Conservation (phyloP, 2,888 invertebrate species). For the Platerodrilus igneus region DNA sequence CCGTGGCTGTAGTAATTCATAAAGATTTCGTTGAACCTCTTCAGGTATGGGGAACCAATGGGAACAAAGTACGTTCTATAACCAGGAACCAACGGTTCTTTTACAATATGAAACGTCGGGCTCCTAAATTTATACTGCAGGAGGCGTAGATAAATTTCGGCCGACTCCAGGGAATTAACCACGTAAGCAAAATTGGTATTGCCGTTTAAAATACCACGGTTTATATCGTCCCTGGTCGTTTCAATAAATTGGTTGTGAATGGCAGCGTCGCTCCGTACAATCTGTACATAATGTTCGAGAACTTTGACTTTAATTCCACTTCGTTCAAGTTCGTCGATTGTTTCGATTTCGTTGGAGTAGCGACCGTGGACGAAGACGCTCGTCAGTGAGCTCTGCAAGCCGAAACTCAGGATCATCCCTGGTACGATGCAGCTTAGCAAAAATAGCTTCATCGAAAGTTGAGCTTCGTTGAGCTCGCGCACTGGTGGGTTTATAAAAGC, state of each 20-base stretch:
- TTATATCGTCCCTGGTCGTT: not conserved
- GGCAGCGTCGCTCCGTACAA: no score
- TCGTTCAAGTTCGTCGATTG: conserved; percentile 3
- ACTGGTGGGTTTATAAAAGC: not conserved
- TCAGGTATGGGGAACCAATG: conserved; percentile 6
- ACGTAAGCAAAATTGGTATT: conserved; percentile 6
- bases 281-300: no score
- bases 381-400: conserved; percentile 6
- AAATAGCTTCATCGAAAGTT: not conserved
- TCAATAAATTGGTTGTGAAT: not conserved
- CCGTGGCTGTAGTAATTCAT: conserved; percentile 3
- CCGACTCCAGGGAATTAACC: not conserved
- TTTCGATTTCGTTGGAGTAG: conserved; percentile 2
- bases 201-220: not conserved
- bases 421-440: not conserved
- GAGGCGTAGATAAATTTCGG: not conserved
- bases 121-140: not conserved
- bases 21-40: conserved; percentile 5
- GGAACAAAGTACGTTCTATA: conserved; percentile 7
- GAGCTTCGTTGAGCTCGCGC: not conserved
- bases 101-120: conserved; percentile 1
- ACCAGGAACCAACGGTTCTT: conserved; percentile 8
- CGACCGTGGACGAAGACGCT: conserved; percentile 1
- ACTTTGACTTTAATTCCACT: not conserved
- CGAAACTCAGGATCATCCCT: not conserved